phyloP scores from a whole-genome alignment of 2,888 invertebrate genomes.

The Griposia aprilina region DNA sequence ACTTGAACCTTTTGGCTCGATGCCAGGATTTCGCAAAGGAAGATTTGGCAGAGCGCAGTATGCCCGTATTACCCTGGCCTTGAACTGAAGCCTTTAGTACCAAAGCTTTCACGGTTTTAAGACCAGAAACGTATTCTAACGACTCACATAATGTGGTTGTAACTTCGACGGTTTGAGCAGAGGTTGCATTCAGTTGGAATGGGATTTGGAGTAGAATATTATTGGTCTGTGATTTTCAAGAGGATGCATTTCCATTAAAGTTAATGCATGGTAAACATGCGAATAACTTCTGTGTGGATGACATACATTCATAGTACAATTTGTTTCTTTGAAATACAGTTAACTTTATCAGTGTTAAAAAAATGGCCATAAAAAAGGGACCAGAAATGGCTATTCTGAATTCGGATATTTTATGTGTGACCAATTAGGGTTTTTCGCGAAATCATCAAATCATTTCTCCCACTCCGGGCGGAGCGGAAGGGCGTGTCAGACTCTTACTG shows the following conservation, averaged over 20 bases:
- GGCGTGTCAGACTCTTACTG: too few species aligned
- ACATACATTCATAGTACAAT: not conserved
- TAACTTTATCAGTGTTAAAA: not conserved
- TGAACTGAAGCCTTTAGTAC: conserved; percentile 45
- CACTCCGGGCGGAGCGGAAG: too few species aligned
- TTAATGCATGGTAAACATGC: not conserved
- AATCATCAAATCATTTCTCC: too few species aligned
- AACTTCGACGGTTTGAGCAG: conserved; percentile 26
- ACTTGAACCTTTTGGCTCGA: conserved; percentile 43
- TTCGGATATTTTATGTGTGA: not conserved
- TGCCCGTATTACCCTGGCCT: conserved; percentile 19
- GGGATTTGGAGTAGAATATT: conserved; percentile 8
- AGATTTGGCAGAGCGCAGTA: conserved; percentile 41
- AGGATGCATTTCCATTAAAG: not conserved
- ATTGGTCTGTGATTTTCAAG: conserved; percentile 17
- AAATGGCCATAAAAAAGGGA: not conserved
- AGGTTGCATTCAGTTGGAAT: conserved; percentile 23
- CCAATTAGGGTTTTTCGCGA: not conserved
- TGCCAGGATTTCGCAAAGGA: conserved; percentile 37
- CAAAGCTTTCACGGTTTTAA: conserved; percentile 48
- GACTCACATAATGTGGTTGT: conserved; percentile 22
- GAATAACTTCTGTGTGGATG: not conserved
- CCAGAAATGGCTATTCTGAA: not conserved
- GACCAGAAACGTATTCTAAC: conserved; percentile 29
- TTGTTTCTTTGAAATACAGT: not conserved